phyloP scores from a whole-genome alignment of 1,140 invertebrate genomes.

The Danaus plexippus region DNA sequence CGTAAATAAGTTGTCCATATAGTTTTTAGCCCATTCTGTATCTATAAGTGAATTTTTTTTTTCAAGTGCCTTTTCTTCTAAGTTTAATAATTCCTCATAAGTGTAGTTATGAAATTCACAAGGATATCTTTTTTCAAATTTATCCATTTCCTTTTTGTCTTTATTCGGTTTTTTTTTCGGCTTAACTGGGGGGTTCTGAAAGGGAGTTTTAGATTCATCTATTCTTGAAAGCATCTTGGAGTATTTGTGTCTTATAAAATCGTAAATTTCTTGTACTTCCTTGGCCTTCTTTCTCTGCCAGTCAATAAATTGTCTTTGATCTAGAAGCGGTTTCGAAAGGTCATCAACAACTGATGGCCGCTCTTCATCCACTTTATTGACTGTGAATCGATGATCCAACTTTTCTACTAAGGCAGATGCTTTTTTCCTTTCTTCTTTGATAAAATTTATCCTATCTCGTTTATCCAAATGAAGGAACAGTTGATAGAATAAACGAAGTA shows the following conservation, averaged over 20 bases:
- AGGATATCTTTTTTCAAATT: slow-evolving; percentile 46
- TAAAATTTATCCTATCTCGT: slow-evolving; percentile 70
- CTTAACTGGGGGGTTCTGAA: slow-evolving; percentile 15
- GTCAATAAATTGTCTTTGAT: slow-evolving; percentile 65
- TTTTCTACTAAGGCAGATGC: slow-evolving; percentile 51
- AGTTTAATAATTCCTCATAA: slow-evolving; percentile 47
- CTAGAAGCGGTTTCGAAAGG: slow-evolving; percentile 57
- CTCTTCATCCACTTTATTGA: slow-evolving; percentile 38
- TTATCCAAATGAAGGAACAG: slow-evolving; percentile 74
- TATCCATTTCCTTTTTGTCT: slow-evolving; percentile 53
- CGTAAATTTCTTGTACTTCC: slow-evolving; percentile 52
- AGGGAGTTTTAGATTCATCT: slow-evolving; percentile 34
- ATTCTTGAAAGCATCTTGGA: slow-evolving; percentile 44
- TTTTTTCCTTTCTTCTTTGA: slow-evolving; percentile 66
- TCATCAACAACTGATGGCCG: slow-evolving; percentile 43
- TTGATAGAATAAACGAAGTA: slow-evolving; percentile 74
- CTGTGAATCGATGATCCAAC: slow-evolving; percentile 52
- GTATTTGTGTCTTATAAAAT: slow-evolving; percentile 52
- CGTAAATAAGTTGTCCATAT: slow-evolving; percentile 47
- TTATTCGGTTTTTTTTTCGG: slow-evolving; percentile 26
- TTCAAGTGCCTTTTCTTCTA: slow-evolving; percentile 44
- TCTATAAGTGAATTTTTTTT: slow-evolving; percentile 38
- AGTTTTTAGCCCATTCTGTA: slow-evolving; percentile 51
- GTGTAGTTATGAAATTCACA: slow-evolving; percentile 53
- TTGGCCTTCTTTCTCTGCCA: slow-evolving; percentile 72